phyloP scores from a whole-genome alignment of 2,797 vertebrate species.

The Xiphophorus birchmanni region DNA sequence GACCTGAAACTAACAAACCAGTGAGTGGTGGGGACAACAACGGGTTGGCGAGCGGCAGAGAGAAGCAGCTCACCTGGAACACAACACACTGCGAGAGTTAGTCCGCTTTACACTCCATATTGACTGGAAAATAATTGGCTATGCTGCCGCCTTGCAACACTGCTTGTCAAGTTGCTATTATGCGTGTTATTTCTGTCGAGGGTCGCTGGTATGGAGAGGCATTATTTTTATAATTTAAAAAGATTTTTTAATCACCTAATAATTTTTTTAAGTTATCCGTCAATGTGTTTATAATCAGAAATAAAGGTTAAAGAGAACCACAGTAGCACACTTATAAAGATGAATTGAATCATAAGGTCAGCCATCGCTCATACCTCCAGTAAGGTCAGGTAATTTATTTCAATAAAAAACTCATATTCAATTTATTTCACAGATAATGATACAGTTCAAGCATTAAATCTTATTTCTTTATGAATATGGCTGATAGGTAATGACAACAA shows the following conservation, averaged over 20 bases:
- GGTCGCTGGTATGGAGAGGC: neutral
- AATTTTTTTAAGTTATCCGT: neutral
- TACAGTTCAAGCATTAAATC: neutral
- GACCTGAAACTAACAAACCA: neutral
- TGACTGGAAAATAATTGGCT: conserved; percentile 3
- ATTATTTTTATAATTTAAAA: neutral
- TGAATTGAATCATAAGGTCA: neutral
- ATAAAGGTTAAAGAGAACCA: neutral
- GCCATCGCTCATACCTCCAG: neutral
- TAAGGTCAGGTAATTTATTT: neutral
- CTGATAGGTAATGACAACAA: neutral
- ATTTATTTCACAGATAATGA: neutral
- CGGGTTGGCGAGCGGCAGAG: neutral
- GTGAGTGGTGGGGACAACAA: neutral
- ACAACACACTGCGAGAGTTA: neutral
- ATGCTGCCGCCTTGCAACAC: neutral
- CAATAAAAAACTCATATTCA: neutral
- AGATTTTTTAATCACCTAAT: neutral
- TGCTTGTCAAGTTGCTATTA: neutral
- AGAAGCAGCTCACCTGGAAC: neutral
- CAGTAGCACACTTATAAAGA: neutral
- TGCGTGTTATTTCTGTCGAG: neutral
- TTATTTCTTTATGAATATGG: neutral
- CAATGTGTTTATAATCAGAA: neutral
- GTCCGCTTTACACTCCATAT: neutral